Evolutionary conservation across 37 sponge, comb jelly and placozoan species (phyloP).

Genomic region (Halisarca cf. caerulea): DNA sequence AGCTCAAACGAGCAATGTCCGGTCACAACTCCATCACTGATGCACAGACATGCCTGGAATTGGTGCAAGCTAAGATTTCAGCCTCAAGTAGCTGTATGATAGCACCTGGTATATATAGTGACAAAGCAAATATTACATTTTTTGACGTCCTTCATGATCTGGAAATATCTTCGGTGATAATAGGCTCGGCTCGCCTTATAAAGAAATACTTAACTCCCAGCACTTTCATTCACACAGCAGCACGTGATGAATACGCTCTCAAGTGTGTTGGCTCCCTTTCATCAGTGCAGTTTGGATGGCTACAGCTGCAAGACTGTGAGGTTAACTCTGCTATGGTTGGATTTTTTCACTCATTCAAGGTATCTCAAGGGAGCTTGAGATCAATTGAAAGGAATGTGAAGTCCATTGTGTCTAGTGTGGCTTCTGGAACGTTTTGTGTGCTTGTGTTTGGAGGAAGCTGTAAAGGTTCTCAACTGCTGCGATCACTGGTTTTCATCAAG

Average conservation of each 20-base stretch:
- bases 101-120: background rate
- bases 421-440: background rate
- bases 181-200: conserved; percentile 46
- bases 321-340: background rate
- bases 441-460: background rate
- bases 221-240: background rate
- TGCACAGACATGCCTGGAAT: conserved; percentile 83
- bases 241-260: conserved; percentile 38
- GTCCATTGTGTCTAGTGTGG: background rate
- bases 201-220: conserved; percentile 10
- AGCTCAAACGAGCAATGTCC: conserved; percentile 42
- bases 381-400: background rate
- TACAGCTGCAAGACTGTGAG: conserved; percentile 40
- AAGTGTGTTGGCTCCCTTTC: conserved; percentile 8
- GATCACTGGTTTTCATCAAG: background rate
- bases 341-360: background rate
- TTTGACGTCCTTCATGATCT: conserved; percentile 24
- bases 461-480: background rate
- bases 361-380: background rate
- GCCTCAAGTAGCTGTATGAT: conserved; percentile 45
- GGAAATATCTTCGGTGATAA: conserved; percentile 30
- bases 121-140: conserved; percentile 4
- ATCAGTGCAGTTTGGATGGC: conserved; percentile 39
- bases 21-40: conserved; percentile 91
- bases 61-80: conserved; percentile 71